A percentile compares a stretch with the other conserved stretches of the same genome.
Conservation (phyloP, 2,888 invertebrate species). For the Fragum sueziense region DNA sequence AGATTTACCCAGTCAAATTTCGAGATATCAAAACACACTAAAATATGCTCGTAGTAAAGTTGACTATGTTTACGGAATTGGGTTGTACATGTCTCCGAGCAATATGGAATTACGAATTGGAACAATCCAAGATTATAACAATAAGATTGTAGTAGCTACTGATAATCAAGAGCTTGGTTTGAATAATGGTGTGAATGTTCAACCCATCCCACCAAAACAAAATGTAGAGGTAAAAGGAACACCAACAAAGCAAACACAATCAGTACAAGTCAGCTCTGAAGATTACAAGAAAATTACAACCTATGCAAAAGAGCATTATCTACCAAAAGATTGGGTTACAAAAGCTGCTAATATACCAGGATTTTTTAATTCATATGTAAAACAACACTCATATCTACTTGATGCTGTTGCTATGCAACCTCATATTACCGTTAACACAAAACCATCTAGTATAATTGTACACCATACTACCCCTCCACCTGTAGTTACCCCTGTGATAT, state of each 20-base stretch:
- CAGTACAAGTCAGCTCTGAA: neutral
- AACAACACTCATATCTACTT: slow-evolving; percentile 16
- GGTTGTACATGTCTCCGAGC: slow-evolving; percentile 38
- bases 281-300: slow-evolving; percentile 15
- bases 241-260: slow-evolving; percentile 27
- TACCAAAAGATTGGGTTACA: slow-evolving; percentile 12
- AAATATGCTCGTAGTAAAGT: slow-evolving; percentile 41
- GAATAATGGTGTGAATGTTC: slow-evolving; percentile 24
- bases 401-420: slow-evolving; percentile 19
- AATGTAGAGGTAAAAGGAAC: slow-evolving; percentile 28
- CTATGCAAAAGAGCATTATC: slow-evolving; percentile 26
- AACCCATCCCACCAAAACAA: slow-evolving; percentile 32
- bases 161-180: slow-evolving; percentile 27
- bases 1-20: slow-evolving; percentile 40
- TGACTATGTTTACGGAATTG: slow-evolving; percentile 35
- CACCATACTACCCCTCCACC: slow-evolving; percentile 4
- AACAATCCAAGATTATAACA: slow-evolving; percentile 41
- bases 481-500: neutral
- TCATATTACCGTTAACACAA: slow-evolving; percentile 13
- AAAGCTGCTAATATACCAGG: slow-evolving; percentile 12
- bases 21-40: slow-evolving; percentile 25
- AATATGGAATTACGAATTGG: slow-evolving; percentile 33
- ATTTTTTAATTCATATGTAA: slow-evolving; percentile 13
- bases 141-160: slow-evolving; percentile 32
- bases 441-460: slow-evolving; percentile 6